These are phyloP conservation scores for Synanthedon andrenaeformis DNA, from an alignment of 2,888 invertebrate genomes.

Conservation along the genomic window DNA sequence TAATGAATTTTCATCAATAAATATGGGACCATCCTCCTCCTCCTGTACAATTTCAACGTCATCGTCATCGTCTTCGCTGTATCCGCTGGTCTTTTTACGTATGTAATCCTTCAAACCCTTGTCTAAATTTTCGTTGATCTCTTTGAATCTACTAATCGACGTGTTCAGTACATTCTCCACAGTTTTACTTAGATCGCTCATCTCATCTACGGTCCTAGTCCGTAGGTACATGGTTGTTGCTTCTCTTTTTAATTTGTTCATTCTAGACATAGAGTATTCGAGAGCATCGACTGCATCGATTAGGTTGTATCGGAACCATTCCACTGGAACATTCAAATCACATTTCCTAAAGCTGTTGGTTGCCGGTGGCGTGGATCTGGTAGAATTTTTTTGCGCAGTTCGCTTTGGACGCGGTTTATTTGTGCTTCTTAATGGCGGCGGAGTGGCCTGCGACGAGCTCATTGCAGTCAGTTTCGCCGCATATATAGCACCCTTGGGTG, in stretches of 20 bases:
- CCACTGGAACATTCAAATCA: constrained; percentile 53
- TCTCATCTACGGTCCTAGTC: constrained; percentile 55
- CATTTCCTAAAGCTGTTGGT: constrained; percentile 21
- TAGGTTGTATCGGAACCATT: constrained; percentile 72
- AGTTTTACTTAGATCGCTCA: constrained; percentile 64
- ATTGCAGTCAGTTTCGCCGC: constrained; percentile 52
- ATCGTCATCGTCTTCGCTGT: constrained; percentile 45
- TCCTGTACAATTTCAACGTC: constrained; percentile 54
- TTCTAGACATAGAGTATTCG: constrained; percentile 64
- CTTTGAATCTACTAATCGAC: constrained; percentile 63
- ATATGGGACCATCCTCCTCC: constrained; percentile 58
- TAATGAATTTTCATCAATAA: constrained; percentile 62
- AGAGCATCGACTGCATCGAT: constrained; percentile 68
- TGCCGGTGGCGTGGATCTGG: constrained; percentile 4
- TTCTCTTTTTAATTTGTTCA: constrained; percentile 63
- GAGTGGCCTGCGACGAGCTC: constrained; percentile 4
- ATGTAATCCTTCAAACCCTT: constrained; percentile 66
- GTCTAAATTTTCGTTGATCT: constrained; percentile 66
- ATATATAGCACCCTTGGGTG: constrained; percentile 40
- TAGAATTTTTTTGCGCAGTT: constrained; percentile 8
- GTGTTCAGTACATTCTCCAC: constrained; percentile 67
- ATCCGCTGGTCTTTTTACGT: constrained; percentile 27
- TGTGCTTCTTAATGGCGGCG: constrained; percentile 6
- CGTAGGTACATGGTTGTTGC: constrained; percentile 52
- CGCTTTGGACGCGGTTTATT: constrained; percentile 12